These are phyloP conservation scores for Tetranychus piercei DNA, from an alignment of 2,888 invertebrate species.

Conservation along the genomic window DNA sequence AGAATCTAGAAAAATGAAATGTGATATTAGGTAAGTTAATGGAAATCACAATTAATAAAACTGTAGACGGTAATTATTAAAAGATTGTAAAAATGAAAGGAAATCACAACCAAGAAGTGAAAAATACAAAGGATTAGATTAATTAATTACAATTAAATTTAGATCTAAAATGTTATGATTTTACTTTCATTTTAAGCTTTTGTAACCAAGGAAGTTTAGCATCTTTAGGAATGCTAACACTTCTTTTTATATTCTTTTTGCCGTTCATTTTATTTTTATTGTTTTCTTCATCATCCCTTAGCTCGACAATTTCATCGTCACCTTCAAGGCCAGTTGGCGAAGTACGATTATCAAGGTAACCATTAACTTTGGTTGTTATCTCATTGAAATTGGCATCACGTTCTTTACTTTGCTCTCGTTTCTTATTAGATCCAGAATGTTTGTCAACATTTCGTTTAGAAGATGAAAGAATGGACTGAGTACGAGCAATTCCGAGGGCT, in stretches of 20 bases:
- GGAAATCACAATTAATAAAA: no score
- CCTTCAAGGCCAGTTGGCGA: slow-evolving; percentile 13
- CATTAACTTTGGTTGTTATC: slow-evolving; percentile 4
- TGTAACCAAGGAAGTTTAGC: slow-evolving; percentile 26
- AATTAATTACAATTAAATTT: not conserved
- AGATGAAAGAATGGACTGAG: not conserved
- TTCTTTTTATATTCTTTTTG: slow-evolving; percentile 24
- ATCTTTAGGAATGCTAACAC: slow-evolving; percentile 29
- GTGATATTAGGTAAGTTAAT: no score
- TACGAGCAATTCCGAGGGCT: slow-evolving; percentile 21
- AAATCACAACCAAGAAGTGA: no score
- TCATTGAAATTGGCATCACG: slow-evolving; percentile 3
- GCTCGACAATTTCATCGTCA: slow-evolving; percentile 23
- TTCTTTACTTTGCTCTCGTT: not conserved
- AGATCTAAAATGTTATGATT: not conserved
- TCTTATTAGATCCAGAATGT: not conserved
- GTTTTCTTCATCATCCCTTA: slow-evolving; percentile 22
- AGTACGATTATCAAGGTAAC: not conserved
- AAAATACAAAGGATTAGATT: not conserved
- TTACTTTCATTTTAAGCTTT: slow-evolving; percentile 19
- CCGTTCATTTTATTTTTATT: slow-evolving; percentile 14
- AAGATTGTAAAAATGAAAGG: no score
- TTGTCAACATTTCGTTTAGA: not conserved
- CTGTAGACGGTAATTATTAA: not conserved
- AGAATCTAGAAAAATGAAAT: no score